phyloP scores from a whole-genome alignment of 2,888 invertebrate species.

The Mesopsocus fuscifrons region DNA sequence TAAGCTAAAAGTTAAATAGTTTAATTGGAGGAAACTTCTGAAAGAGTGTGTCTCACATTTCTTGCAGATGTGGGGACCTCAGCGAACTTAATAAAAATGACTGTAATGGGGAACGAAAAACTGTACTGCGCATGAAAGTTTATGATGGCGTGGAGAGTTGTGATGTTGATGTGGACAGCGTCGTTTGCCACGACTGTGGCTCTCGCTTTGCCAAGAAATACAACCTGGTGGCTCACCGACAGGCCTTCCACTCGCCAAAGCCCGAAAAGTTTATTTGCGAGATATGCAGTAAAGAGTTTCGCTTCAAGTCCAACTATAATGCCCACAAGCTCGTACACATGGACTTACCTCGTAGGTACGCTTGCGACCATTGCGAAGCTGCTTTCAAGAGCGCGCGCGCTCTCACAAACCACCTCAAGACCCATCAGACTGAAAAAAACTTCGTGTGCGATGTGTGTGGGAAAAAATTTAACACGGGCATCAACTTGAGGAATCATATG shows the following conservation, averaged over 20 bases:
- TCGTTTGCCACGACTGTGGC: neutral
- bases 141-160: neutral
- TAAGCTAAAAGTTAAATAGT: too few species aligned
- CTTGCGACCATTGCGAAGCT: neutral
- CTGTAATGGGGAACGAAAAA: neutral
- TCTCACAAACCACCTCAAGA: neutral
- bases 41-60: neutral
- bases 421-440: slow-evolving; percentile 6
- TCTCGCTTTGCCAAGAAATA: slow-evolving; percentile 4
- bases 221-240: neutral
- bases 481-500: slow-evolving; percentile 13
- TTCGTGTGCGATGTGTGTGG: slow-evolving; percentile 14
- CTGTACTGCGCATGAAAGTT: neutral
- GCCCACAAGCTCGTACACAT: slow-evolving; percentile 4
- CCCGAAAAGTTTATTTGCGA: slow-evolving; percentile 6
- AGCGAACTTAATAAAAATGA: slow-evolving; percentile 1
- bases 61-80: slow-evolving; percentile 3
- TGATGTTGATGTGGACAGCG: neutral
- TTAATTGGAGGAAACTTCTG: too few species aligned
- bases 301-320: slow-evolving; percentile 6
- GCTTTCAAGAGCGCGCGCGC: slow-evolving; percentile 3
- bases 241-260: neutral
- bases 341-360: neutral
- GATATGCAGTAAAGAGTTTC: slow-evolving; percentile 6
- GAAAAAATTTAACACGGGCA: slow-evolving; percentile 14